Evolutionary conservation across 2,797 vertebrate species (phyloP).

Genomic region (Danio tinwini): DNA sequence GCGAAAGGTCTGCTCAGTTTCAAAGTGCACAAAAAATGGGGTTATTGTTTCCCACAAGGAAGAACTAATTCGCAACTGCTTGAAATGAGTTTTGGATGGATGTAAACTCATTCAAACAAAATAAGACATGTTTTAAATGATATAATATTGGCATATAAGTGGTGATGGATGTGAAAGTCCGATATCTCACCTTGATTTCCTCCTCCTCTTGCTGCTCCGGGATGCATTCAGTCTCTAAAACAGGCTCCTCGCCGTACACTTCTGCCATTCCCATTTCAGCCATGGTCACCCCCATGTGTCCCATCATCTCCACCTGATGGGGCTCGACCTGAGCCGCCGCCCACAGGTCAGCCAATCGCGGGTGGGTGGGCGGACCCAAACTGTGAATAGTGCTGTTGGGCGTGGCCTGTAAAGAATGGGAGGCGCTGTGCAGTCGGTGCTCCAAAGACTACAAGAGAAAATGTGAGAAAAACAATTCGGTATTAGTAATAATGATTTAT

Average conservation of each 20-base stretch:
- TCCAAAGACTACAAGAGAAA: conserved; percentile 70
- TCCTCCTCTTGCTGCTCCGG: conserved; percentile 78
- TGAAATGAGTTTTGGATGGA: too few relatives aligned
- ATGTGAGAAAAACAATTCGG: not conserved
- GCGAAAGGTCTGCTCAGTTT: too few relatives aligned
- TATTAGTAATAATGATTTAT: not conserved
- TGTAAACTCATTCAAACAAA: too few relatives aligned
- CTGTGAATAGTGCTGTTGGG: conserved; percentile 84
- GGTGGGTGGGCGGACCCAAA: conserved; percentile 79
- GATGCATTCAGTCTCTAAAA: conserved; percentile 78
- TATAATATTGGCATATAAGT: too few relatives aligned
- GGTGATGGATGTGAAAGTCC: not conserved
- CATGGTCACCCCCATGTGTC: conserved; percentile 79
- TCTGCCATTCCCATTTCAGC: conserved; percentile 79
- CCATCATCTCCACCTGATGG: conserved; percentile 81
- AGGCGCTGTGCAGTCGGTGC: conserved; percentile 76
- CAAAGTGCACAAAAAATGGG: too few relatives aligned
- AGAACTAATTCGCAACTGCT: too few relatives aligned
- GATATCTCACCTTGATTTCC: conserved; percentile 68
- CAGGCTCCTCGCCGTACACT: conserved; percentile 77
- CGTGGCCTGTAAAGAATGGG: conserved; percentile 81
- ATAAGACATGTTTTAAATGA: too few relatives aligned
- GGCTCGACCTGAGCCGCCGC: conserved; percentile 78
- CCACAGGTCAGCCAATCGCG: conserved; percentile 87
- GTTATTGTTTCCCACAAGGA: too few relatives aligned